These are phyloP conservation scores for Australoheros facetus DNA, from an alignment of 2,797 vertebrate species.

Conservation along the genomic window DNA sequence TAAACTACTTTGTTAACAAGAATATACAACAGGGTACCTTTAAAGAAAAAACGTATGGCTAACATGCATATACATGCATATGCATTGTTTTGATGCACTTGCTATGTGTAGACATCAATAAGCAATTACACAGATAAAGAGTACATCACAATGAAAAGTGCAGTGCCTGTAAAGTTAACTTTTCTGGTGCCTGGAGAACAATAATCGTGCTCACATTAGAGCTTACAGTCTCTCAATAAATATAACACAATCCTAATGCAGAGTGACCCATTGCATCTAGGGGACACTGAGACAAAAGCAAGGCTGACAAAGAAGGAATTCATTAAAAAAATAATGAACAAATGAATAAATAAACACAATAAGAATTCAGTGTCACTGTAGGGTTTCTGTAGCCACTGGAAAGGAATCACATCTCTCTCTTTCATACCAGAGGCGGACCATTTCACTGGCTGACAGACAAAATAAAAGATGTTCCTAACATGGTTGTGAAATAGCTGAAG, in stretches of 20 bases:
- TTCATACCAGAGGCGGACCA: background rate
- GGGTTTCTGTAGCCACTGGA: background rate
- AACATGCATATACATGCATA: background rate
- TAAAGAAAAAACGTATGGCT: background rate
- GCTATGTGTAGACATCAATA: slow-evolving; percentile 1
- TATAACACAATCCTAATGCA: background rate
- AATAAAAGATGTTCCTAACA: slow-evolving; percentile 17
- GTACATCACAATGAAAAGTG: background rate
- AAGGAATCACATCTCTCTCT: background rate
- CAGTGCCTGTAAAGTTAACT: background rate
- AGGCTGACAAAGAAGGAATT: background rate
- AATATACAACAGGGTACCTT: background rate
- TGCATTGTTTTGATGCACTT: background rate
- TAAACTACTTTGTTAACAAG: background rate
- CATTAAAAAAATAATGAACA: background rate
- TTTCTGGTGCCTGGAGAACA: background rate
- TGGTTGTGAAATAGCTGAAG: background rate
- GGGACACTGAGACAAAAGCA: background rate
- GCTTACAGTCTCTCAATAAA: background rate
- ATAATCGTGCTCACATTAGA: background rate
- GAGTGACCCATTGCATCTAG: background rate
- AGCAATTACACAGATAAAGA: background rate
- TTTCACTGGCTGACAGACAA: slow-evolving; percentile 11
- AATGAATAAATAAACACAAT: slow-evolving; percentile 1
- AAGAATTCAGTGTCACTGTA: background rate